A percentile compares a stretch with the other conserved stretches of the same genome.
Evolutionary conservation across 2,888 invertebrate species (phyloP).

Genomic region (Dryomyza anilis): DNA sequence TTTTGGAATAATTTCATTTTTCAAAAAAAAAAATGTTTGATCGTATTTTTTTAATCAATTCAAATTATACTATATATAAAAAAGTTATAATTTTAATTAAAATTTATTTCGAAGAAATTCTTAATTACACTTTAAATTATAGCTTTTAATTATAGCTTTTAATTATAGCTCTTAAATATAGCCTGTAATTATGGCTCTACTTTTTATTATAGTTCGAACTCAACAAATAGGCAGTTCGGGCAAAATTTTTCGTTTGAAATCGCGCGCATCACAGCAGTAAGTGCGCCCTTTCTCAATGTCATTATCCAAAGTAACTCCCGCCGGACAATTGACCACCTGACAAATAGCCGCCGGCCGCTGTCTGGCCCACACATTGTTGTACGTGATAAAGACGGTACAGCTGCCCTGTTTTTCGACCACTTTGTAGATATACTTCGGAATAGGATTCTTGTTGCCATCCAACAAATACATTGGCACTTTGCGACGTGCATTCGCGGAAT

Average conservation of each 20-base stretch:
- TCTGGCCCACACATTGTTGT: background rate
- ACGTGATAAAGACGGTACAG: background rate
- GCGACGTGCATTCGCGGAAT: background rate
- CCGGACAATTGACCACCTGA: background rate
- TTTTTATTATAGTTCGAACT: too few species aligned
- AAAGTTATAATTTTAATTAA: too few species aligned
- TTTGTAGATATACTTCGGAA: slow-evolving; percentile 6
- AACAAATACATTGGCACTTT: background rate
- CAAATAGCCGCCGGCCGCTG: background rate
- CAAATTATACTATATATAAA: too few species aligned
- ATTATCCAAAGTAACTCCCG: background rate
- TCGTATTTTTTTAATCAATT: too few species aligned
- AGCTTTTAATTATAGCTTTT: too few species aligned
- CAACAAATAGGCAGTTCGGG: background rate
- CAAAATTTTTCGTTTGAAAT: background rate
- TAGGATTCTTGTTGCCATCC: background rate
- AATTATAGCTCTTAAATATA: too few species aligned
- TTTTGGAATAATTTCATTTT: too few species aligned
- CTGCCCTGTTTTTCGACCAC: background rate
- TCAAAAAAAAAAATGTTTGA: too few species aligned
- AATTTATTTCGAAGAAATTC: too few species aligned
- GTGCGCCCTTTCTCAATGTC: background rate
- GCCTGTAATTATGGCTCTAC: too few species aligned
- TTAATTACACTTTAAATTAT: too few species aligned
- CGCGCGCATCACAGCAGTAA: background rate